Conservation (phyloP, 2,888 invertebrate genomes). For the Orchesellides sinensis region DNA sequence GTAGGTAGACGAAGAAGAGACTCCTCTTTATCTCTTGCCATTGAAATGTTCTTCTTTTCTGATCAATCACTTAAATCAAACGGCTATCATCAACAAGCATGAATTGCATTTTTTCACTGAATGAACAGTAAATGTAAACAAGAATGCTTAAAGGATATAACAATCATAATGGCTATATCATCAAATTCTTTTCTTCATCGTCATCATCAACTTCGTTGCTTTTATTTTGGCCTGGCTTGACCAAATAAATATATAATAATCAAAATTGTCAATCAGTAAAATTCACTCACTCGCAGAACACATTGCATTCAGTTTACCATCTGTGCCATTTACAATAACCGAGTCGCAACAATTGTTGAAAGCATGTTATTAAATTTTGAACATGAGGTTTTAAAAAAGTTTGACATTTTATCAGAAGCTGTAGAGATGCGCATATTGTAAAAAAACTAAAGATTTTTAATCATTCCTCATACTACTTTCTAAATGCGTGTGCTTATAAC, state of each 20-base stretch:
- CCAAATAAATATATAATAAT: slow-evolving; percentile 55
- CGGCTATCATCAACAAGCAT: slow-evolving; percentile 45
- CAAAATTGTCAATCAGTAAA: slow-evolving; percentile 45
- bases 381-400: slow-evolving; percentile 17
- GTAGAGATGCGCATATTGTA: too few relatives aligned
- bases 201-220: neutral
- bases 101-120: slow-evolving; percentile 53
- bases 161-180: slow-evolving; percentile 27
- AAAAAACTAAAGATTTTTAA: too few relatives aligned
- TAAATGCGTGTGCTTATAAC: neutral
- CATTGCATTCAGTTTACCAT: too few relatives aligned
- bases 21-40: neutral
- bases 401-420: slow-evolving; percentile 33
- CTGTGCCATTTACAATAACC: neutral
- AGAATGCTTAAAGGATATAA: neutral
- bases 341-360: neutral
- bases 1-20: neutral
- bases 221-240: slow-evolving; percentile 3
- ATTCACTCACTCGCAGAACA: too few relatives aligned
- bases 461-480: too few relatives aligned
- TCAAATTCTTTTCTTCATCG: neutral
- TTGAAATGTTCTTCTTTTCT: slow-evolving; percentile 14
- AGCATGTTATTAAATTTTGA: slow-evolving; percentile 12
- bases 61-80: slow-evolving; percentile 60
- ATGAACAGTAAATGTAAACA: slow-evolving; percentile 30